phyloP scores from a whole-genome alignment of 2,113 vertebrate species.

The Seriola quinqueradiata region DNA sequence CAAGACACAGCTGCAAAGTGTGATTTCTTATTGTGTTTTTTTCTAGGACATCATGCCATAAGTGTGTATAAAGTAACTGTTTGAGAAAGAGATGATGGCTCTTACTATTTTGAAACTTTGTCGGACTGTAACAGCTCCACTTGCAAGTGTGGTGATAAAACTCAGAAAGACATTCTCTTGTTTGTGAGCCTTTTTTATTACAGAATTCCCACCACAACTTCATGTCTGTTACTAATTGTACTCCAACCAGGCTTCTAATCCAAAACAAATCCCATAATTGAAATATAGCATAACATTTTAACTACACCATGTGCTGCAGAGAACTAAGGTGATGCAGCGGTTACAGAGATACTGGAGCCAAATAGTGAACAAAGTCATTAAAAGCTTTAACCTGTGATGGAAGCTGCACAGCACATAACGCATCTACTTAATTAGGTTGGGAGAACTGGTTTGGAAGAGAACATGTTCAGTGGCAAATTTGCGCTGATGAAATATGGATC shows the following conservation, averaged over 20 bases:
- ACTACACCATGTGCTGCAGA: neutral
- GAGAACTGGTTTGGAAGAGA: conserved; percentile 4
- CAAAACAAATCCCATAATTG: conserved; percentile 22
- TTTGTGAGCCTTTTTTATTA: no score
- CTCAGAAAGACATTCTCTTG: no score
- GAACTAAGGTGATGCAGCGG: conserved; percentile 17
- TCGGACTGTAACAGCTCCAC: no score
- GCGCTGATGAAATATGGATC: conserved; percentile 32
- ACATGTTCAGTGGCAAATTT: conserved; percentile 20
- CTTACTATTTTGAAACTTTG: no score
- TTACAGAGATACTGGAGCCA: conserved; percentile 8
- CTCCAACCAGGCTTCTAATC: neutral
- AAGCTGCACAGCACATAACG: conserved; percentile 33
- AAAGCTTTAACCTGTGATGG: conserved; percentile 53
- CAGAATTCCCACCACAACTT: neutral
- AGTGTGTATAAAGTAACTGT: no score
- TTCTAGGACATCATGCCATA: no score
- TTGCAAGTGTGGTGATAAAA: no score
- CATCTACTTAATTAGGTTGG: conserved; percentile 46
- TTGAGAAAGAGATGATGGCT: no score
- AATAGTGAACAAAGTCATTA: conserved; percentile 29
- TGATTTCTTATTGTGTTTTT: no score
- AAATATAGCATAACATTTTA: conserved; percentile 14
- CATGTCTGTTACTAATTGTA: neutral
- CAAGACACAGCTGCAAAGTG: no score